phyloP scores from a whole-genome alignment of 92 coral and sea anemone species.

The Epizoanthus illoricatus region DNA sequence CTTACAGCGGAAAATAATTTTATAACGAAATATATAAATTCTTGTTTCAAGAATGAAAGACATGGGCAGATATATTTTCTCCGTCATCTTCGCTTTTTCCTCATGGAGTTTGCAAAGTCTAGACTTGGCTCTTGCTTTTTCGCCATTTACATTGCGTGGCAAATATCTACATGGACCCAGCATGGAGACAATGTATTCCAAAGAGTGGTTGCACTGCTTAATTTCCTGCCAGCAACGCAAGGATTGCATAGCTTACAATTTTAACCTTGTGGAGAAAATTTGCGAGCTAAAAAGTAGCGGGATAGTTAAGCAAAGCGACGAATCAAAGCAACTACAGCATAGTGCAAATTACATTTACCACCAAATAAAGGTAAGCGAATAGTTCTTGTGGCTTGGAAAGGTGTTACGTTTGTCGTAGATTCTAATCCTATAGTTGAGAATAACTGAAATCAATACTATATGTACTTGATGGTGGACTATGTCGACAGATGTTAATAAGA shows the following conservation, averaged over 20 bases:
- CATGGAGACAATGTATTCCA: neutral
- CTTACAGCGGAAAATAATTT: neutral
- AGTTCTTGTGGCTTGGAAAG: no score
- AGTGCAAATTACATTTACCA: slow-evolving; percentile 9
- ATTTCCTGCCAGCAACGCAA: slow-evolving; percentile 8
- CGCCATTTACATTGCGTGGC: slow-evolving; percentile 14
- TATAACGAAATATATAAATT: neutral
- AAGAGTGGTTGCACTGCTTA: slow-evolving; percentile 23
- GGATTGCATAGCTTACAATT: slow-evolving; percentile 30
- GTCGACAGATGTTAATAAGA: no score
- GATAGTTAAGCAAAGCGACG: slow-evolving; percentile 1
- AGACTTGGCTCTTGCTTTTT: neutral
- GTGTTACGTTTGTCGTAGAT: neutral
- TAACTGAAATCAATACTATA: no score
- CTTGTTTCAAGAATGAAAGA: neutral
- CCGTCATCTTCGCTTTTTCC: neutral
- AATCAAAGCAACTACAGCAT: neutral
- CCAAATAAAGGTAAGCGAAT: slow-evolving; percentile 14
- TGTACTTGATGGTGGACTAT: no score
- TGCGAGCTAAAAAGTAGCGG: slow-evolving; percentile 23
- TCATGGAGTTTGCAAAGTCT: slow-evolving; percentile 4
- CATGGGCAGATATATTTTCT: neutral
- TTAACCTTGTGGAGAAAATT: neutral
- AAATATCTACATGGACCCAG: slow-evolving; percentile 19
- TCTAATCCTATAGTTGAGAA: no score